Percentiles rank a stretch among this genome's conserved stretches.
Evolutionary conservation across 2,888 invertebrate genomes (phyloP).

Genomic region (Acrobasis repandana): DNA sequence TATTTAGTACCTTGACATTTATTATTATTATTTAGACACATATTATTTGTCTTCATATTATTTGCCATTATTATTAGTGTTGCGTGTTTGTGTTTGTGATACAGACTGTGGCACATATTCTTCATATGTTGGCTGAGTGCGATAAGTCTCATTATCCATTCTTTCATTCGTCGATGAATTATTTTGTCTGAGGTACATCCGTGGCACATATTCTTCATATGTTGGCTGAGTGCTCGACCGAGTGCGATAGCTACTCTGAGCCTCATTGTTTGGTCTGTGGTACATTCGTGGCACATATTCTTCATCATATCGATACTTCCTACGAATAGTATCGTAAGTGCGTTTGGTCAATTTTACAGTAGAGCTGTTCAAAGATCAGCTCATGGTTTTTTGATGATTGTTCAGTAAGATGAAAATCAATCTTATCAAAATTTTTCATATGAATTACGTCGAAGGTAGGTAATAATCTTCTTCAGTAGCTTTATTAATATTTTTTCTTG

Average conservation of each 20-base stretch:
- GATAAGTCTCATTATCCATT: slow-evolving; percentile 16
- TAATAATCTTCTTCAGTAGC: no score
- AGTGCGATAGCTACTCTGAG: slow-evolving; percentile 15
- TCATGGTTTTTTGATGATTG: no score
- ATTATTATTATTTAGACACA: slow-evolving; percentile 16
- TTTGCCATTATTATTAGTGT: slow-evolving; percentile 12
- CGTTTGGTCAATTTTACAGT: no score
- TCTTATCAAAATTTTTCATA: no score
- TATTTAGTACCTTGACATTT: slow-evolving; percentile 17
- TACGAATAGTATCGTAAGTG: no score
- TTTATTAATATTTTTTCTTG: no score
- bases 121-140: background rate
- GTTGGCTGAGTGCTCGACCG: slow-evolving; percentile 13
- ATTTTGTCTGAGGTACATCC: slow-evolving; percentile 16
- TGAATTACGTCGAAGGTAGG: no score
- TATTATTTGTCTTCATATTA: slow-evolving; percentile 1
- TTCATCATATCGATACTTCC: slow-evolving; percentile 4
- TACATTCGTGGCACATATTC: slow-evolving; percentile 17
- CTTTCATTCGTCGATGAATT: slow-evolving; percentile 17
- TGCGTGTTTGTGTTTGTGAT: slow-evolving; percentile 11
- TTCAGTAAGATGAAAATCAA: no score
- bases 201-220: slow-evolving; percentile 19
- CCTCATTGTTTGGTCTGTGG: slow-evolving; percentile 15
- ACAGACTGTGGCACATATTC: background rate
- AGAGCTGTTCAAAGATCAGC: no score